phyloP scores from a whole-genome alignment of 1,140 invertebrate genomes.

The Oreohelix idahoensis region DNA sequence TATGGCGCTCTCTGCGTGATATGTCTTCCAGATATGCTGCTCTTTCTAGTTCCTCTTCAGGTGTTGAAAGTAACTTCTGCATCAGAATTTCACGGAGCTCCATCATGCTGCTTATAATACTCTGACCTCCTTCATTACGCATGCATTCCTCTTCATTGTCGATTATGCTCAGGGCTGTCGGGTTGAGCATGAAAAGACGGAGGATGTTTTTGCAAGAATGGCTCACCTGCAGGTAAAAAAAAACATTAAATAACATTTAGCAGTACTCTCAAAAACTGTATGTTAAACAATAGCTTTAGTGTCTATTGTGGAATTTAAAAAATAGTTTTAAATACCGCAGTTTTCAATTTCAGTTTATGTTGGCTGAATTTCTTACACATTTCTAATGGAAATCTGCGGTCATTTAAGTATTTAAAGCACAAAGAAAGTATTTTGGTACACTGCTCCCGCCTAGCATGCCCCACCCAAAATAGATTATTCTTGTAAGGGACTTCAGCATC shows the following conservation, averaged over 20 bases:
- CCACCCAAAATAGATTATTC: too few species aligned
- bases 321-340: too few species aligned
- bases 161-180: conserved; percentile 60
- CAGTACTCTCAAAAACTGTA: too few species aligned
- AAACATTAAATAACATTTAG: not conserved
- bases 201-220: conserved; percentile 70
- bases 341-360: too few species aligned
- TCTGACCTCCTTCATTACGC: conserved; percentile 27
- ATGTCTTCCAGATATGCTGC: conserved; percentile 67
- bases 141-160: conserved; percentile 35
- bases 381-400: too few species aligned
- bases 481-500: too few species aligned
- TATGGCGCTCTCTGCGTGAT: conserved; percentile 63
- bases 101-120: conserved; percentile 56
- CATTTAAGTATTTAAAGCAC: too few species aligned
- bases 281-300: too few species aligned
- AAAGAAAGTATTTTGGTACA: too few species aligned
- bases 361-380: too few species aligned
- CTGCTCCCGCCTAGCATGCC: too few species aligned
- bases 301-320: too few species aligned
- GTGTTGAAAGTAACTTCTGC: conserved; percentile 68
- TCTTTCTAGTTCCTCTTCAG: conserved; percentile 69
- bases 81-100: conserved; percentile 69
- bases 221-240: conserved; percentile 57
- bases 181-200: conserved; percentile 62